Base-by-base conservation (phyloP, 2,113 vertebrate species). In the Gopherus evgoodei region DNA sequence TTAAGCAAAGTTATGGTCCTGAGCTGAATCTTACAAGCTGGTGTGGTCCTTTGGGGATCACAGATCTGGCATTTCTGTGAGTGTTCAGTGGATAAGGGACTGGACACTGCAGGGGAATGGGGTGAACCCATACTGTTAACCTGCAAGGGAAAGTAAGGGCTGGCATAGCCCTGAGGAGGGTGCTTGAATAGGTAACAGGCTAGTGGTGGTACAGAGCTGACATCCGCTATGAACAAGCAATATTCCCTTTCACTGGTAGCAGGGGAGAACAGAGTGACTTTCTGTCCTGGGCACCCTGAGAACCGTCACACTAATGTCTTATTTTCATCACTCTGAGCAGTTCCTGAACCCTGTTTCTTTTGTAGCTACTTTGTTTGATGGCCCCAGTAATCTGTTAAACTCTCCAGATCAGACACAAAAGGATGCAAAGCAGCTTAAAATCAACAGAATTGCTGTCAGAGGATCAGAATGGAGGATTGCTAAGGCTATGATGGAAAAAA, bases 381-480 rank as follows among this genome's bases (percentile, higher is more conserved):
- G 75, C 31, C 50, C 47, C 47, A 0, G 0, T 65, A 81, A 85
- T 92, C 91, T 85, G 38, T 10, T 22, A 14, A 14, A 65, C 49
- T 86, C 22, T 83, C 50, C 59, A 0, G 65, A 83, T 90, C 50
- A 89, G 75, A 62, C 0, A n/a, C 8, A 1, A 31, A 38, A 81
- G 75, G 38, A 21, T 75, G 76, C 25, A 90, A 91, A 96, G 69
- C 82, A 52, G 50, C 80, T 94, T 65, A 90, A 92, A 93, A 65
- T 7, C n/a, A 52, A 54, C 54, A 90, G 86, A 95, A 93, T 87
- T 50, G 4, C 53, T 94, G 54, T 89, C 91, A 96, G 14, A n/a
- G 69, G 80, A 79, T 89, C 44, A 8, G 16, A 88, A 59, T 65
- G 54, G 47, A 10, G 49, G 90, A 81, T 52, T 79, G n/a, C 25